Percentiles rank a stretch among this genome's conserved stretches.
phyloP scores from a whole-genome alignment of 2,797 vertebrate species.

The Hippocampus kuda region DNA sequence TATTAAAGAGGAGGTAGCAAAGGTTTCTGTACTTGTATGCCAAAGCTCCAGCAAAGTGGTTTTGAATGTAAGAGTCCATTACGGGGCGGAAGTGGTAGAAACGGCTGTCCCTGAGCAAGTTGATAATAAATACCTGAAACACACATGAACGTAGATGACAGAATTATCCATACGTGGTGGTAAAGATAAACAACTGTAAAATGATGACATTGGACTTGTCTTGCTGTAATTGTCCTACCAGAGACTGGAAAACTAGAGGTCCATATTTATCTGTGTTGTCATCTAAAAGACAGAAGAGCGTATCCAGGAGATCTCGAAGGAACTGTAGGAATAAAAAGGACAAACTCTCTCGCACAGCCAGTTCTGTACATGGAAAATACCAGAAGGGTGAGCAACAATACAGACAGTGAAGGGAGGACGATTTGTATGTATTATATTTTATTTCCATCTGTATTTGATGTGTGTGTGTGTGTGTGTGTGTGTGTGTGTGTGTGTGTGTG shows the following conservation, averaged over 20 bases:
- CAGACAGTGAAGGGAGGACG: constrained; percentile 28
- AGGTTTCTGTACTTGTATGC: constrained; percentile 85
- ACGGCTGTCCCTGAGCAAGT: constrained; percentile 95
- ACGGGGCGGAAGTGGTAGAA: constrained; percentile 98
- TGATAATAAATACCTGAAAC: constrained; percentile 93
- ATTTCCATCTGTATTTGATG: no score
- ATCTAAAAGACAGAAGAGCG: constrained; percentile 94
- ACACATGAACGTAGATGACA: constrained; percentile 18
- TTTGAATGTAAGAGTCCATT: constrained; percentile 98
- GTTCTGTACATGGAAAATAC: constrained; percentile 26
- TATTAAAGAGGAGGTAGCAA: not conserved
- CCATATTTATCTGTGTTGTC: constrained; percentile 99
- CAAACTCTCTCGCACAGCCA: constrained; percentile 19
- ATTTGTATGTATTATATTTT: no score
- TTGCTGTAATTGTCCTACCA: constrained; percentile 71
- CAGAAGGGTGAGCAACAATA: not conserved
- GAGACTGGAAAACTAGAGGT: constrained; percentile 92
- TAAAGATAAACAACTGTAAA: not conserved
- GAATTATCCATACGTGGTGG: not conserved
- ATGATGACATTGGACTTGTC: not conserved
- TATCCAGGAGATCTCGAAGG: constrained; percentile 95
- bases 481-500: no score
- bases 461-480: no score
- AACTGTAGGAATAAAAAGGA: constrained; percentile 71
- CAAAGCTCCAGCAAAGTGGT: constrained; percentile 95